Evolutionary conservation across 1,140 invertebrate genomes (phyloP), one percentile per base, ranked within the genome.

Genomic region (Drosophila nigrodunni): DNA sequence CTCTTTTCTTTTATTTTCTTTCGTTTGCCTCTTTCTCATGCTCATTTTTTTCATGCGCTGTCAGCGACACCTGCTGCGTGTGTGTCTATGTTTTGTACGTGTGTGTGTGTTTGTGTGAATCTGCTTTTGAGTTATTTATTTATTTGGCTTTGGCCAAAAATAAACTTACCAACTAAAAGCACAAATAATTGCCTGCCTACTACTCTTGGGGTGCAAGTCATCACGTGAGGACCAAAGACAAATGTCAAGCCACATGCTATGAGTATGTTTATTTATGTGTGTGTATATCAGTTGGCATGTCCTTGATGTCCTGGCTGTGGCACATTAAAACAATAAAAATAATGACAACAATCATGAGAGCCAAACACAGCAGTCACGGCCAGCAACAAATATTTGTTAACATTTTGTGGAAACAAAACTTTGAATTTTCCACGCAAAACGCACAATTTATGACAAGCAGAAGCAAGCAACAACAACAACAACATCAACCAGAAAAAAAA

Each of bases 31-130:
- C n/a, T 7, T 13, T 30, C 0, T 43, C n/a, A 18, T 1, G 30
- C 11, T 50, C 0, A 30, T 11, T 35, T 60, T 11, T 44, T 34
- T 9, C 18, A 47, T 59, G 72, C 67, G 71, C 58, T 67, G 80
- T 69, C 62, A 59, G 68, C 64, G 46, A 78, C 82, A 76, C 82
- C 82, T 78, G 78, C 65, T 78, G 47, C 47, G 74, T 55, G n/a
- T 49, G 39, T 50, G 34, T 15, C 9, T 43, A 5, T 30, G 25
- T 30, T 21, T 21, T 21, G 2, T 21, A 21, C 0, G 25, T 3
- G 25, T 30, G 25, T 30, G 25, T 30, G 25, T 30, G 25, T 30
- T 0, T 30, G 34, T 57, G 50, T 43, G 58, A 64, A 43, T 75
- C 39, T 61, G 18, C 25, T 54, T 60, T 44, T 55, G 49, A 52